Evolutionary conservation across 2,113 vertebrate genomes (phyloP), one percentile per base, ranked within the genome.

Genomic region (Podiceps cristatus): DNA sequence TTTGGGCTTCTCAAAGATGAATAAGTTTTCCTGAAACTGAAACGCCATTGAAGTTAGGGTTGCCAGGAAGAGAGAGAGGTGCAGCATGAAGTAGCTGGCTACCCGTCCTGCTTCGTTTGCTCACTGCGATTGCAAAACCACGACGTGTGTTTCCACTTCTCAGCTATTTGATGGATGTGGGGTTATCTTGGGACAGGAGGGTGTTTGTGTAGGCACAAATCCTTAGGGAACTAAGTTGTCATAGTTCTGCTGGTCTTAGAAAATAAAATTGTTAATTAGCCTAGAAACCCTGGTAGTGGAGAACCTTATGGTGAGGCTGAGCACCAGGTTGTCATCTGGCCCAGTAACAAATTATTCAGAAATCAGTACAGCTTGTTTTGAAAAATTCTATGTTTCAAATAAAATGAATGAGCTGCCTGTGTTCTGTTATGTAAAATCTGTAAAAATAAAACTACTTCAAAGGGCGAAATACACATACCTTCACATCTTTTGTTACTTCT

Each of bases 71-170:
- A 29, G 42, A 10, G 31, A 20, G 31, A 73, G 56, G 72, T 79
- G 80, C 91, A 83, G 49, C 18, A 1, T 4, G 28, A 22, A 0
- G 5, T 3, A 2, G 19, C 88, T 52, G 49, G 4, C 7, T 37
- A 18, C 60, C 27, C 3, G 0, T 59, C 62, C 53, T 4, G 0
- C 2, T 35, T 13, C 0, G 0, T 8, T 29, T 25, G 50, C 50
- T 23, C 44, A 19, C 19, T 64, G 40, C 3, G 2, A 4, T 7
- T 11, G 3, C 37, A 16, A 2, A 50, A 19, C 4, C 50, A 33
- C 49, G 0, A 42, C 2, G 40, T n/a, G 33, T 2, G 2, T 17
- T 81, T 17, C 29, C 27, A 5, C 18, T n/a, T 14, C 33, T 33
- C 17, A 0, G 33, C 6, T 25, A 13, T 13, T 35, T 67, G 50